phyloP scores from a whole-genome alignment of 2,888 invertebrate species.

The Blomia tropicalis region DNA sequence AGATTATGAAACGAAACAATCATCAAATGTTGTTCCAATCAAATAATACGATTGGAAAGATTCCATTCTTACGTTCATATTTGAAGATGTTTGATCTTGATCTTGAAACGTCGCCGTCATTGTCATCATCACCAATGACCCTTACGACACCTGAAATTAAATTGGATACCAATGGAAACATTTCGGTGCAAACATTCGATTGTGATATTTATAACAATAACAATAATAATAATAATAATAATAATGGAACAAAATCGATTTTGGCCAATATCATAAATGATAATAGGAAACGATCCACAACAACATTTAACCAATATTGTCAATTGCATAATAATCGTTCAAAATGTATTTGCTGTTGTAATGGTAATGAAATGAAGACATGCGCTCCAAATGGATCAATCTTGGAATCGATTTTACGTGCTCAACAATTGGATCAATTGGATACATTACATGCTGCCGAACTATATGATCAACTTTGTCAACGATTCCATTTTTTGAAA shows the following conservation, averaged over 20 bases:
- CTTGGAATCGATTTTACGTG: constrained; percentile 44
- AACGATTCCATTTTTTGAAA: neutral
- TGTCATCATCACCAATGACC: too few relatives aligned
- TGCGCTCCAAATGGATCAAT: constrained; percentile 39
- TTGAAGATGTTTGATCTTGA: too few relatives aligned
- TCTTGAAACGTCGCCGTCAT: too few relatives aligned
- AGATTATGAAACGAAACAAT: neutral
- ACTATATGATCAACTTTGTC: neutral
- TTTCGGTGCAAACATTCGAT: too few relatives aligned
- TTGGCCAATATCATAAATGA: neutral
- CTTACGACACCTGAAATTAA: neutral
- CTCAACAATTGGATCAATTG: constrained; percentile 45
- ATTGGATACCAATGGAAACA: too few relatives aligned
- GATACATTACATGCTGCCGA: constrained; percentile 32
- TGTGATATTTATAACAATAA: neutral
- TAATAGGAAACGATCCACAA: too few relatives aligned
- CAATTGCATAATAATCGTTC: neutral
- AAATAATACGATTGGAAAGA: too few relatives aligned
- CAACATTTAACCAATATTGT: neutral
- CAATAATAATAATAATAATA: constrained; percentile 19
- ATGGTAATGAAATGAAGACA: too few relatives aligned
- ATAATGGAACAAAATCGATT: neutral
- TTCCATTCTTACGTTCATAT: too few relatives aligned
- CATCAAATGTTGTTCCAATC: too few relatives aligned
- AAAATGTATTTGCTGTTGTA: neutral